Conservation (phyloP, 2,888 invertebrate genomes). For the Balanococcus diminutus region DNA sequence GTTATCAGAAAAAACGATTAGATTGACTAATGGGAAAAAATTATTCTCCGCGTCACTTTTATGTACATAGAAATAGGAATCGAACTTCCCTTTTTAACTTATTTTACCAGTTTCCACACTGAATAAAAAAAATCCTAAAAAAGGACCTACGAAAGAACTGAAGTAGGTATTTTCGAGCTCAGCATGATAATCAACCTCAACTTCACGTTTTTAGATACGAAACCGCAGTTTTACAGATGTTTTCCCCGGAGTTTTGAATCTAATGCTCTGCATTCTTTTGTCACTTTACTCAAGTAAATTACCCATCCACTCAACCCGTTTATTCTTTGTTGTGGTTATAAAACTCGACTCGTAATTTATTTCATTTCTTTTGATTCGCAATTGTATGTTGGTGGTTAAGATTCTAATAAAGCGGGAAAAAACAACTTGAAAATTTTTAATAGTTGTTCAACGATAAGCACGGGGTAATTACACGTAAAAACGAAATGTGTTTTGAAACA, state of each 20-base stretch:
- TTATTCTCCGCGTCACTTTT: not conserved
- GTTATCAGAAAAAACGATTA: too few species aligned
- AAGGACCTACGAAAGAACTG: not conserved
- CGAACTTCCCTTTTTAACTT: not conserved
- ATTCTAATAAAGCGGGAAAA: not conserved
- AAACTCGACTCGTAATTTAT: not conserved
- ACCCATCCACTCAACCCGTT: not conserved
- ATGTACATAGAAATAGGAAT: not conserved
- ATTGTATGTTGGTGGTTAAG: not conserved
- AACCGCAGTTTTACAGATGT: not conserved
- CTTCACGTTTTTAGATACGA: not conserved
- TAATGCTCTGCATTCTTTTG: not conserved
- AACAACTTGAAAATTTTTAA: not conserved
- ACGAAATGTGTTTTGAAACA: not conserved
- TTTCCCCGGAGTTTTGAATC: not conserved
- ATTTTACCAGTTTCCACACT: not conserved
- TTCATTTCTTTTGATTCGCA: not conserved
- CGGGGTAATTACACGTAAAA: not conserved
- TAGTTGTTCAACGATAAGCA: not conserved
- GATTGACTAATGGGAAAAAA: too few species aligned
- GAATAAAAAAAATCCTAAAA: not conserved
- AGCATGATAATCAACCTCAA: not conserved
- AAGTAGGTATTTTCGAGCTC: not conserved
- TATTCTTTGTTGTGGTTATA: slow-evolving; percentile 10
- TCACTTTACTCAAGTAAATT: not conserved